Conservation (phyloP, 2,113 vertebrate species). For the Micronycteris hirsuta region DNA sequence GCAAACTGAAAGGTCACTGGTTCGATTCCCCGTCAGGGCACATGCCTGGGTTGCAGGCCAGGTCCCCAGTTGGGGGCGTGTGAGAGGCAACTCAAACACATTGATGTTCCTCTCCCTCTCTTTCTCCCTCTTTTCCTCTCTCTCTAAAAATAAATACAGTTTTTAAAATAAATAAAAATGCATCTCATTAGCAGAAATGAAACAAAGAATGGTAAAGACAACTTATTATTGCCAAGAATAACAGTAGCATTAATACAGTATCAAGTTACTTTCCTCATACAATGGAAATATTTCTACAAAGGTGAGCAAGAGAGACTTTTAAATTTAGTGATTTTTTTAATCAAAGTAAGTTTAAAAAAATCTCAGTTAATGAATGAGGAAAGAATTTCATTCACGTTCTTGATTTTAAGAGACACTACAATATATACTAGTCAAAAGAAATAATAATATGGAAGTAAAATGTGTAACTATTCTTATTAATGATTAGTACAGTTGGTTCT, state of each 20-base stretch:
- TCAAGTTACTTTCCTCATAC: background rate
- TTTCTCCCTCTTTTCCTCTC: too few relatives aligned
- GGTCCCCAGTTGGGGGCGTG: too few relatives aligned
- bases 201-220: background rate
- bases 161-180: background rate
- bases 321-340: background rate
- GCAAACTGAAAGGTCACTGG: too few relatives aligned
- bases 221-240: background rate
- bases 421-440: background rate
- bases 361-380: background rate
- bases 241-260: background rate
- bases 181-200: slow-evolving; percentile 21
- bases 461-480: slow-evolving; percentile 40
- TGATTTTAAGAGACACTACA: slow-evolving; percentile 2
- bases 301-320: background rate
- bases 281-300: background rate
- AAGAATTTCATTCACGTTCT: background rate
- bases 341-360: background rate
- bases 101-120: too few relatives aligned
- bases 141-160: too few relatives aligned
- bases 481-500: background rate
- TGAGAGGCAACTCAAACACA: too few relatives aligned
- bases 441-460: background rate
- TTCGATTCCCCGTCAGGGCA: too few relatives aligned
- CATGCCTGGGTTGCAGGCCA: too few relatives aligned